phyloP scores from a whole-genome alignment of 1,140 invertebrate species.

The Phthorimaea operculella region DNA sequence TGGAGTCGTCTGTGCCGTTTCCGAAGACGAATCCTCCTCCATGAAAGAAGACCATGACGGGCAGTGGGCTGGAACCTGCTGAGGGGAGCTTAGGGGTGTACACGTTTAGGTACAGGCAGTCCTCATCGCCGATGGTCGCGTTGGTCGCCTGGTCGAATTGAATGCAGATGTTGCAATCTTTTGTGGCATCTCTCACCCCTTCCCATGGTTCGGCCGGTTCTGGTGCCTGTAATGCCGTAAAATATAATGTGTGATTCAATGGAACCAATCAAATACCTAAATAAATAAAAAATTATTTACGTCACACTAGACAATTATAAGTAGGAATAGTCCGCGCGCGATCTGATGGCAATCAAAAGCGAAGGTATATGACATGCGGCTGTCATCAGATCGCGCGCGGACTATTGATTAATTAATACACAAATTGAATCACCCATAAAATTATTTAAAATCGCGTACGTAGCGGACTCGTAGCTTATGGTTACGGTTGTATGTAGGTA shows the following conservation, averaged over 20 bases:
- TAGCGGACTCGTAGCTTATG: too few relatives aligned
- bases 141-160: constrained; percentile 53
- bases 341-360: too few relatives aligned
- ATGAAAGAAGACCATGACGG: constrained; percentile 74
- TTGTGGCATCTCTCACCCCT: constrained; percentile 53
- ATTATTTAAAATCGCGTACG: too few relatives aligned
- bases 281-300: not conserved
- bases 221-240: constrained; percentile 38
- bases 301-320: too few relatives aligned
- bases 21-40: constrained; percentile 71
- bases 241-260: too few relatives aligned
- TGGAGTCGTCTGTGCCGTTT: constrained; percentile 48
- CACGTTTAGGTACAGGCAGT: constrained; percentile 71
- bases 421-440: too few relatives aligned
- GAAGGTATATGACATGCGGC: too few relatives aligned
- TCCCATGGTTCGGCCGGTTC: constrained; percentile 52
- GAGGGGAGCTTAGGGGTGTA: constrained; percentile 64
- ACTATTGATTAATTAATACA: too few relatives aligned
- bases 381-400: too few relatives aligned
- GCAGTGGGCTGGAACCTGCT: constrained; percentile 30
- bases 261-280: constrained; percentile 11
- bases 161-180: constrained; percentile 48
- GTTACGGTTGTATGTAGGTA: too few relatives aligned
- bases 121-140: constrained; percentile 66
- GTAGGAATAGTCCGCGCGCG: too few relatives aligned